Evolutionary conservation across 1,140 invertebrate species (phyloP).

Genomic region (Ptiloglossa arizonensis): DNA sequence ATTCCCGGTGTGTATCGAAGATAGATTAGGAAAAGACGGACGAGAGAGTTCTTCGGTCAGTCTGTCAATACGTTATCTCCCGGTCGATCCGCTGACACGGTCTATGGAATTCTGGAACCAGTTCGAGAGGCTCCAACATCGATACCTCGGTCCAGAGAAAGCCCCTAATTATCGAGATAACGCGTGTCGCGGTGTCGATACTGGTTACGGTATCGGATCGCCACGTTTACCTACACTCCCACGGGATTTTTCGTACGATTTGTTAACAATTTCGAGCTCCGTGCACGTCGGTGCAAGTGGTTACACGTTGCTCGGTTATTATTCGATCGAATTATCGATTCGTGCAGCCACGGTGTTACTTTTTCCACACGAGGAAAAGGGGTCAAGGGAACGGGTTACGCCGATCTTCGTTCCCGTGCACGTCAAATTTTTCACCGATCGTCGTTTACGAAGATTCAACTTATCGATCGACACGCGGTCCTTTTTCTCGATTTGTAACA

Average conservation of each 20-base stretch:
- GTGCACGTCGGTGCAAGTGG: too few relatives aligned
- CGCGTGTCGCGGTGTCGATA: slow-evolving; percentile 70
- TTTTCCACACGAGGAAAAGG: neutral
- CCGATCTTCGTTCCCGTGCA: neutral
- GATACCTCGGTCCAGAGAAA: slow-evolving; percentile 65
- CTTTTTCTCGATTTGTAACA: slow-evolving; percentile 44
- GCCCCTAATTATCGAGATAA: slow-evolving; percentile 76
- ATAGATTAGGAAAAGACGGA: slow-evolving; percentile 36
- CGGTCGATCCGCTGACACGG: slow-evolving; percentile 54
- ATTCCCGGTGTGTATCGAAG: slow-evolving; percentile 12
- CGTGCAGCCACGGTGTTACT: neutral
- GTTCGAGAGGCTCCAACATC: slow-evolving; percentile 66
- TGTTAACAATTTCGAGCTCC: neutral
- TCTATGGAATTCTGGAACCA: slow-evolving; percentile 67
- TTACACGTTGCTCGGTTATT: neutral
- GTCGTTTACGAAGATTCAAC: slow-evolving; percentile 13
- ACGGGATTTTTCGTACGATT: slow-evolving; percentile 44
- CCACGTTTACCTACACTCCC: slow-evolving; percentile 61
- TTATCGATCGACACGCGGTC: slow-evolving; percentile 20
- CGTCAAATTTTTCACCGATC: neutral
- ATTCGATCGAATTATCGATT: neutral
- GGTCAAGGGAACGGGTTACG: neutral
- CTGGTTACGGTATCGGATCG: slow-evolving; percentile 66
- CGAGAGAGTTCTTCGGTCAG: slow-evolving; percentile 15
- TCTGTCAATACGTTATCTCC: slow-evolving; percentile 65